phyloP scores from a whole-genome alignment of 1,140 invertebrate genomes.

The Drosophila oshimai region DNA sequence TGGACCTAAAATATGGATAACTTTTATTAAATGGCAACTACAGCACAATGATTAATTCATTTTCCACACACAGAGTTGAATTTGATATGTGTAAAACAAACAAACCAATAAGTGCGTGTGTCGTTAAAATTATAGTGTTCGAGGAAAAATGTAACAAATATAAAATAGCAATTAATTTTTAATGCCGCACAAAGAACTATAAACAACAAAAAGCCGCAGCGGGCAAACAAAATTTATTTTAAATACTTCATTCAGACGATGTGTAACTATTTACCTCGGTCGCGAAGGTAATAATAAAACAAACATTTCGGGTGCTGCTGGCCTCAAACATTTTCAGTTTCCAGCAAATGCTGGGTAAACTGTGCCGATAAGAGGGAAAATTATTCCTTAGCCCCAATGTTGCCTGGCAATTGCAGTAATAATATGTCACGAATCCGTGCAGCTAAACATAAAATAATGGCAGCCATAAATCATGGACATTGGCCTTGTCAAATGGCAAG shows the following conservation, averaged over 20 bases:
- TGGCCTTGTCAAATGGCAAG: constrained; percentile 63
- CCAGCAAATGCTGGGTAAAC: constrained; percentile 14
- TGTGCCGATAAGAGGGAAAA: constrained; percentile 10
- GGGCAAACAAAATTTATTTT: constrained; percentile 1
- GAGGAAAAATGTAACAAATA: not conserved
- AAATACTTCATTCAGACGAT: constrained; percentile 13
- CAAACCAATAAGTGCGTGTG: constrained; percentile 27
- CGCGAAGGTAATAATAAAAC: constrained; percentile 10
- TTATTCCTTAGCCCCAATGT: constrained; percentile 13
- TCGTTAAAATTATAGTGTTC: constrained; percentile 21
- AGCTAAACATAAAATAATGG: constrained; percentile 63
- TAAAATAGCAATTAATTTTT: constrained; percentile 46
- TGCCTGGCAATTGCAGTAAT: constrained; percentile 30
- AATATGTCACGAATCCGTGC: constrained; percentile 58
- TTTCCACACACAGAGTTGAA: constrained; percentile 7
- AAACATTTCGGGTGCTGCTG: constrained; percentile 1
- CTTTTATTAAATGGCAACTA: constrained; percentile 35
- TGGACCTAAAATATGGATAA: constrained; percentile 3
- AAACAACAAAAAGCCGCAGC: constrained; percentile 1
- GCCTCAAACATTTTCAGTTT: not conserved
- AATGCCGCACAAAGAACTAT: constrained; percentile 11
- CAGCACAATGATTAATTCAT: constrained; percentile 32
- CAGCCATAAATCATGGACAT: constrained; percentile 64
- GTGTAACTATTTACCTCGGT: constrained; percentile 11
- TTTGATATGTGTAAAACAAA: constrained; percentile 32